phyloP scores from a whole-genome alignment of 1,140 invertebrate genomes.

The Lucilia cuprina region DNA sequence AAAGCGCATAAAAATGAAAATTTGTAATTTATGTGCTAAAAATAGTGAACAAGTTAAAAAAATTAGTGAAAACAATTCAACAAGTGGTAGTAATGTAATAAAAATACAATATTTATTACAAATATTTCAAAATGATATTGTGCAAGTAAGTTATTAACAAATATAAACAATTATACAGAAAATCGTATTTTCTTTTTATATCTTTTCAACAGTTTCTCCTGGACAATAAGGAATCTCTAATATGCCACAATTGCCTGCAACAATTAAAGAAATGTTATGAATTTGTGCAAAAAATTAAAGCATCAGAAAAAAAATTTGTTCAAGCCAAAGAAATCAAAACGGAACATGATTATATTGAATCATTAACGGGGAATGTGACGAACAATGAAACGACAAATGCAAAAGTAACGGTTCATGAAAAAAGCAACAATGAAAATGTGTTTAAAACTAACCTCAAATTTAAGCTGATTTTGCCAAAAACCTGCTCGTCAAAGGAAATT shows the following conservation, averaged over 20 bases:
- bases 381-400: background rate
- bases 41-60: background rate
- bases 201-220: background rate
- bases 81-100: background rate
- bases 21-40: background rate
- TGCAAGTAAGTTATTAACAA: background rate
- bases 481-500: background rate
- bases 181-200: background rate
- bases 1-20: background rate
- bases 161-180: background rate
- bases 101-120: background rate
- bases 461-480: slow-evolving; percentile 9
- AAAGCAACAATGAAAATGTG: background rate
- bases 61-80: background rate
- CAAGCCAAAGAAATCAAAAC: background rate
- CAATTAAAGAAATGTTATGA: slow-evolving; percentile 15
- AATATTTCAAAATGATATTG: background rate
- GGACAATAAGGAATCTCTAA: background rate
- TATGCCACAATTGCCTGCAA: background rate
- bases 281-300: slow-evolving; percentile 19
- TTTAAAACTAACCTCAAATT: background rate
- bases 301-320: background rate
- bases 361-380: background rate
- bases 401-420: background rate
- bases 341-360: background rate